Evolutionary conservation across 2,888 invertebrate species (phyloP), one percentile per base, ranked within the genome.

Genomic region (Tipula vernalis): DNA sequence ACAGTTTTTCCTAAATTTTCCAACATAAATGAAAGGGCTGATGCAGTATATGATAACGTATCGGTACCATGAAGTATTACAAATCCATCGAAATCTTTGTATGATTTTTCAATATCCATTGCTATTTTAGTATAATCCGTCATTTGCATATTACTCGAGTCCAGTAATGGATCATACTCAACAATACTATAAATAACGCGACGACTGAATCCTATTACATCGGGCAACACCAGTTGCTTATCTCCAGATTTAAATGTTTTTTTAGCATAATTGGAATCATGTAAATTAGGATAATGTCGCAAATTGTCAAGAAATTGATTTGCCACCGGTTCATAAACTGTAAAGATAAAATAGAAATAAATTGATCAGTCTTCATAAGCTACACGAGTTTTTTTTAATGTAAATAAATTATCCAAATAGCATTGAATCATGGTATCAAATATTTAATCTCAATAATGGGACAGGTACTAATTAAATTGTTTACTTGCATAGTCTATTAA

Each of bases 1-100:
- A 99, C 95, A 5, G 97, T 95, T 91, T 99, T 99, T 13, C 97
- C 97, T 1, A 99, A 94, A 89, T 98, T 96, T 91, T 99, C 98
- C 90, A 99, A 93, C 97, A 99, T 98, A 91, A 98, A 99, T 0
- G 98, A 98, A 0, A 99, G 92, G 0, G 98, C 98, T 0, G 98
- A 98, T 0, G 99, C 98, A 0, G 99, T 98, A 91, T 98, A 99
- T 5, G 97, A 95, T 89, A 99, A 93, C 0, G 99, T 99, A 90
- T 99, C 99, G 0, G 98, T 99, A 0, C 99, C 99, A 90, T 99
- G 99, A 0, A 99, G 93, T 0, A 99, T 94, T 0, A 99, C 97
- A 90, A 99, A 99, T 0, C 98, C 98, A 90, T 99, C 98, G 90
- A 95, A 99, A 83, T 86, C 86, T 41, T 2, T n/a, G 15, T 51